These are phyloP conservation scores for Sebastes goodei DNA, from an alignment of 2,797 vertebrate genomes.

Conservation along the genomic window DNA sequence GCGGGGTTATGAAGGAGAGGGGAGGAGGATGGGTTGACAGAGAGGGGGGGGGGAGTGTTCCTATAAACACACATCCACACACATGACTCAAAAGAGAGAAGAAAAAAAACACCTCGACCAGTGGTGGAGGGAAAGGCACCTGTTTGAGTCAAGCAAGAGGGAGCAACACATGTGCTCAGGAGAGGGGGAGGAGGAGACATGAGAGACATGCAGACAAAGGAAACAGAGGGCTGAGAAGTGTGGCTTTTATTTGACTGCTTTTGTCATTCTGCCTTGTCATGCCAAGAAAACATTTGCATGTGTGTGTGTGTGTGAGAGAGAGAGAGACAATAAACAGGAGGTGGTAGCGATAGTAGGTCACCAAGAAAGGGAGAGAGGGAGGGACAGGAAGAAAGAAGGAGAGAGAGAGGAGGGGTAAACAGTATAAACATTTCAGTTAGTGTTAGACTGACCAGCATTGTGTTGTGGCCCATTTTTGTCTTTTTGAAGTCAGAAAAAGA, in stretches of 20 bases:
- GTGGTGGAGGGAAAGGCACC: conserved; percentile 86
- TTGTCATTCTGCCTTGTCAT: conserved; percentile 75
- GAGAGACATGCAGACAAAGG: conserved; percentile 58
- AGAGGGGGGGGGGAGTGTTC: conserved; percentile 38
- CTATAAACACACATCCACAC: conserved; percentile 59
- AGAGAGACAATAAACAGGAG: conserved; percentile 51
- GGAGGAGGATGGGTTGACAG: conserved; percentile 23
- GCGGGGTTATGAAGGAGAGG: conserved; percentile 29
- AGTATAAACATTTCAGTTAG: conserved; percentile 6
- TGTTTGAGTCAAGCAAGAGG: conserved; percentile 80
- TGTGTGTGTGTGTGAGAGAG: conserved; percentile 18
- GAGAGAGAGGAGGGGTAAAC: background rate
- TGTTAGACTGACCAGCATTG: background rate
- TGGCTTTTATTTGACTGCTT: conserved; percentile 74
- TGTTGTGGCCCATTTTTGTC: background rate
- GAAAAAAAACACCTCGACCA: conserved; percentile 70
- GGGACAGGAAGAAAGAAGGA: conserved; percentile 17
- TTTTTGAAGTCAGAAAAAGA: background rate
- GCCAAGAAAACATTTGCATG: conserved; percentile 71
- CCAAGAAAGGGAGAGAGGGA: conserved; percentile 22
- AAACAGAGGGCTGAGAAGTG: conserved; percentile 66
- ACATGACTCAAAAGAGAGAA: conserved; percentile 3
- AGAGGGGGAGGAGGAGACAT: conserved; percentile 48
- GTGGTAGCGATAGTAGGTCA: conserved; percentile 56
- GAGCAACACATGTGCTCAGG: conserved; percentile 63